Base-by-base conservation (phyloP, 2,888 invertebrate species). In the Polydesmus complanatus region DNA sequence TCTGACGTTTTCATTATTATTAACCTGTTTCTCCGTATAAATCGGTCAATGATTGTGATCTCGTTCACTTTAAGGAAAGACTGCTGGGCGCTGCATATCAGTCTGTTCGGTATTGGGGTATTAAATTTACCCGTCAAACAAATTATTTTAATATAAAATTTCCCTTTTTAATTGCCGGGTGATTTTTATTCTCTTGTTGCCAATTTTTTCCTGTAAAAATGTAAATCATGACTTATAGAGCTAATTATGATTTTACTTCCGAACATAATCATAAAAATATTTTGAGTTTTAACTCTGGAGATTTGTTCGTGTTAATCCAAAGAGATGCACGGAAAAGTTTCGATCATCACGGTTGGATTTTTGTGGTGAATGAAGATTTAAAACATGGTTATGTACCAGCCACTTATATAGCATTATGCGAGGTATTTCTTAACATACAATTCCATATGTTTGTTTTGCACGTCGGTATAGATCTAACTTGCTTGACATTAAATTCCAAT, bases 211-310 rank as follows among this genome's bases (percentile, higher is more conserved):
- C n/a, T n/a, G n/a, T n/a, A n/a, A 37, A 37, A 37, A 37, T 37
- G 37, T 37, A 37, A 37, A 37, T 37, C 8, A 37, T 37, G 37
- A 58, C 52, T 27, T 52, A 48, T 58, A 18, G 25, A 50, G 58
- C 58, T 27, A 19, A 26, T 14, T 58, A 58, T 58, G 58, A 58
- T 58, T 58, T 58, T 52, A 25, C 19, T 52, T 58, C 52, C 26
- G 52, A 26, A 18, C 58, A 58, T 27, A n/a, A n/a, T n/a, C n/a
- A n/a, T n/a, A 58, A 58, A 52, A 25, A 58, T 58, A 52, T 58
- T 8, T 27, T 58, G n/a, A 58, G 58, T 52, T 58, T 58, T 27
- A 58, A 58, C n/a, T 23, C 23, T 22, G 50, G 51, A 2, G 58
- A 58, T 21, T 48, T 14, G 27, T 58, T 58, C 25, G n/a, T 58